These are phyloP conservation scores for Tretioscincus oriximinensis DNA, from an alignment of 2,113 vertebrate genomes.

Conservation along the genomic window DNA sequence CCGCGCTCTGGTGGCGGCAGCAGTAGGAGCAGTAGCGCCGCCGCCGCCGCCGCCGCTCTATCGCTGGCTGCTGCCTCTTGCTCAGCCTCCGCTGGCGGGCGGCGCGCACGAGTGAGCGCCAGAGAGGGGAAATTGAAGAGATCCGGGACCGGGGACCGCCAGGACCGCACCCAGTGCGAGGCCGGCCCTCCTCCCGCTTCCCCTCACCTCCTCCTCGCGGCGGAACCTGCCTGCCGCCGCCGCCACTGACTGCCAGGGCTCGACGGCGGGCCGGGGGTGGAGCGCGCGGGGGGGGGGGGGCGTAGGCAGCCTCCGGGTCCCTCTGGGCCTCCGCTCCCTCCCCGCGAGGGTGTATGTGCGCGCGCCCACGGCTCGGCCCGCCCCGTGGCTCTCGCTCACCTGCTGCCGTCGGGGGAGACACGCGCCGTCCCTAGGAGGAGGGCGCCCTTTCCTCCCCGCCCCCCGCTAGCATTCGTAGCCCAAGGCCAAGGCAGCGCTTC, in stretches of 20 bases:
- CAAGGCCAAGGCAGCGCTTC: too few relatives aligned
- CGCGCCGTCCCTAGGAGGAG: conserved; percentile 26
- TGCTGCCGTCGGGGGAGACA: conserved; percentile 47
- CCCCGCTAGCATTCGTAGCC: background rate
- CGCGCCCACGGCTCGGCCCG: conserved; percentile 35
- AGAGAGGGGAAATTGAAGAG: conserved; percentile 83
- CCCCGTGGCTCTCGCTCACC: conserved; percentile 60
- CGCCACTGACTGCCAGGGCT: conserved; percentile 43
- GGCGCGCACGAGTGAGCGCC: conserved; percentile 65
- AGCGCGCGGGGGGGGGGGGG: too few relatives aligned
- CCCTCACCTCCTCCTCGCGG: conserved; percentile 71
- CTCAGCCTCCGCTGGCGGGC: conserved; percentile 66
- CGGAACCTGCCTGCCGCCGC: conserved; percentile 67
- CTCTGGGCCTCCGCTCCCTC: too few relatives aligned
- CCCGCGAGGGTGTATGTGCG: too few relatives aligned
- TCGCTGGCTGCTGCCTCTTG: conserved; percentile 58
- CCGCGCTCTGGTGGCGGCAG: too few relatives aligned
- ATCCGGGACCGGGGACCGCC: conserved; percentile 84
- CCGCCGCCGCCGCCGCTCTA: conserved; percentile 72
- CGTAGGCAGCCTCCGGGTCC: too few relatives aligned
- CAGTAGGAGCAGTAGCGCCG: too few relatives aligned
- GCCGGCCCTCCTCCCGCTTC: conserved; percentile 71
- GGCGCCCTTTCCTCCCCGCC: conserved; percentile 35
- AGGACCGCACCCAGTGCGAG: conserved; percentile 92
- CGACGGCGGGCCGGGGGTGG: conserved; percentile 57